Evolutionary conservation across 2,797 vertebrate genomes (phyloP).

Genomic region (Hydrophis major): DNA sequence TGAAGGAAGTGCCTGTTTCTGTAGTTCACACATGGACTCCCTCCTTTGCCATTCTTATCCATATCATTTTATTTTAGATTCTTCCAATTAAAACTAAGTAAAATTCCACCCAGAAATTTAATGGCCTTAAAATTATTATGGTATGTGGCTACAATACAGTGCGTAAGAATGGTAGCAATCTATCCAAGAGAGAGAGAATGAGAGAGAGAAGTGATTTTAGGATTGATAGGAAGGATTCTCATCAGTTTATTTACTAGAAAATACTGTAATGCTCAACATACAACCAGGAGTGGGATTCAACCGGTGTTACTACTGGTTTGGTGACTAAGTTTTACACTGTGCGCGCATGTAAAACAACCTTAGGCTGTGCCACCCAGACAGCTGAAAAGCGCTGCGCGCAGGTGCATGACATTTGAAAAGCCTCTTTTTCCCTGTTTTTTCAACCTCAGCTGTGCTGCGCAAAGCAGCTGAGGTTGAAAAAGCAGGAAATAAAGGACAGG

Average conservation of each 20-base stretch:
- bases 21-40: neutral
- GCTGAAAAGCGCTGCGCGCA: no score
- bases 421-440: no score
- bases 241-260: neutral
- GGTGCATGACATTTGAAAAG: no score
- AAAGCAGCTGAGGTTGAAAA: no score
- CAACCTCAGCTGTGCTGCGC: no score
- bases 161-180: neutral
- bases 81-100: neutral
- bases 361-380: no score
- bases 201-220: neutral
- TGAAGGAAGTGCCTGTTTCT: neutral
- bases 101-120: neutral
- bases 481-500: no score
- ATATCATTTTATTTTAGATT: neutral
- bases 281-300: neutral
- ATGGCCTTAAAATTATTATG: neutral
- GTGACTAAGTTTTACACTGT: no score
- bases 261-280: neutral
- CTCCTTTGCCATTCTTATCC: neutral
- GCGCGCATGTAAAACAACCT: no score
- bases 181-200: neutral
- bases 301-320: no score
- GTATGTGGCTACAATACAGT: neutral
- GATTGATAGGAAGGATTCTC: neutral